phyloP scores from a whole-genome alignment of 2,888 invertebrate genomes.

The Sericinus montela region DNA sequence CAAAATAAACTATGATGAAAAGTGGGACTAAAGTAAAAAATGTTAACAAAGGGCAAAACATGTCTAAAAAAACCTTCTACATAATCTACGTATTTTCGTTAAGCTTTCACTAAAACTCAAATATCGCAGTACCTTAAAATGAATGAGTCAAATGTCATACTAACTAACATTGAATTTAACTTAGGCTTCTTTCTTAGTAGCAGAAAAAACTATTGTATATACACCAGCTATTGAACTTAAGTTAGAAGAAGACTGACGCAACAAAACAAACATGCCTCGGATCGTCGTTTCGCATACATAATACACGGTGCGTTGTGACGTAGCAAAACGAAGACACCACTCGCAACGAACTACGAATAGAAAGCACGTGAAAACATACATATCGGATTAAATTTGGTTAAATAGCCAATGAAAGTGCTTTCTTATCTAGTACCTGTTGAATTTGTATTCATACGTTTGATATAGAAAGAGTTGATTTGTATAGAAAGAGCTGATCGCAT shows the following conservation, averaged over 20 bases:
- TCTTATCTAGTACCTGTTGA: slow-evolving; percentile 2
- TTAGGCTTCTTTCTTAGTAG: not conserved
- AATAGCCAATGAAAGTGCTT: slow-evolving; percentile 35
- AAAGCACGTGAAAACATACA: slow-evolving; percentile 42
- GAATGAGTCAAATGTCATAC: not conserved
- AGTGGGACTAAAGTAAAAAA: too few species aligned
- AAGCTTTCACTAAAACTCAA: too few species aligned
- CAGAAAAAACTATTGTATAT: not conserved
- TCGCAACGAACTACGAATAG: slow-evolving; percentile 26
- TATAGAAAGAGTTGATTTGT: not conserved
- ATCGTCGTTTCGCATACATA: slow-evolving; percentile 1
- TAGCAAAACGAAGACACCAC: slow-evolving; percentile 19
- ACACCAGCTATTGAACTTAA: slow-evolving; percentile 11
- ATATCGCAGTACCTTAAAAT: too few species aligned
- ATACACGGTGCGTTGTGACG: slow-evolving; percentile 1
- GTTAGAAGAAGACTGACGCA: slow-evolving; percentile 10
- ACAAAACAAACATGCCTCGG: not conserved
- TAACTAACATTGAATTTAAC: not conserved
- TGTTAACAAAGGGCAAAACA: too few species aligned
- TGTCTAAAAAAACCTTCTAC: too few species aligned
- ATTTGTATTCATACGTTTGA: not conserved
- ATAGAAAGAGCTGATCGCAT: not conserved
- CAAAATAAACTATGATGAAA: too few species aligned
- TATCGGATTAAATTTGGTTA: slow-evolving; percentile 40
- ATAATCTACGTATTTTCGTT: too few species aligned